Evolutionary conservation across 2,888 invertebrate genomes (phyloP).

Genomic region (Melinaea menophilus): DNA sequence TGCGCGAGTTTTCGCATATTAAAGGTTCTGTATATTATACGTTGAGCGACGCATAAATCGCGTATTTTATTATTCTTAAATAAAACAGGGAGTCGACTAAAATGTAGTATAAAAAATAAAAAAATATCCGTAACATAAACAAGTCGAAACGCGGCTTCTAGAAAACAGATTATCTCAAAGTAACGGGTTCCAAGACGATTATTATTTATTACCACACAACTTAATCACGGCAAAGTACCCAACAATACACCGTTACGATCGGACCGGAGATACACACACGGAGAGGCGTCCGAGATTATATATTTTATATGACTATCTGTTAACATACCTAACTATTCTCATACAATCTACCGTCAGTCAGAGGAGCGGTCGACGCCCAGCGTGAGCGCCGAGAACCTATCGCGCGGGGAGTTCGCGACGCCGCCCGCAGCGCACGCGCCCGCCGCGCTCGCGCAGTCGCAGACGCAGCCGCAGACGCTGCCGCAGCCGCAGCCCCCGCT

Average conservation of each 20-base stretch:
- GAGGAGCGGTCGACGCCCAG: constrained; percentile 72
- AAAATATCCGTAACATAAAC: no score
- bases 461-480: constrained; percentile 52
- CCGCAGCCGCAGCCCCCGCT: constrained; percentile 37
- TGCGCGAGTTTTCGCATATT: neutral
- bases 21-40: constrained; percentile 4
- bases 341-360: constrained; percentile 43
- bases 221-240: no score
- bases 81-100: no score
- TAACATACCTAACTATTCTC: neutral
- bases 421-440: constrained; percentile 60
- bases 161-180: no score
- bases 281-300: no score
- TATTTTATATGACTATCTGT: no score
- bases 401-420: constrained; percentile 67
- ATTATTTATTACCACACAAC: no score
- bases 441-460: constrained; percentile 49
- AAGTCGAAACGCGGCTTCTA: no score
- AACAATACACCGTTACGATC: no score
- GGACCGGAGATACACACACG: no score
- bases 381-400: constrained; percentile 71
- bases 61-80: neutral
- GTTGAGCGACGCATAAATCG: neutral
- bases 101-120: neutral
- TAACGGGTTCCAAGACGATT: no score